Conservation (phyloP, 2,797 vertebrate genomes). For the Odontamblyopus lacepedii region DNA sequence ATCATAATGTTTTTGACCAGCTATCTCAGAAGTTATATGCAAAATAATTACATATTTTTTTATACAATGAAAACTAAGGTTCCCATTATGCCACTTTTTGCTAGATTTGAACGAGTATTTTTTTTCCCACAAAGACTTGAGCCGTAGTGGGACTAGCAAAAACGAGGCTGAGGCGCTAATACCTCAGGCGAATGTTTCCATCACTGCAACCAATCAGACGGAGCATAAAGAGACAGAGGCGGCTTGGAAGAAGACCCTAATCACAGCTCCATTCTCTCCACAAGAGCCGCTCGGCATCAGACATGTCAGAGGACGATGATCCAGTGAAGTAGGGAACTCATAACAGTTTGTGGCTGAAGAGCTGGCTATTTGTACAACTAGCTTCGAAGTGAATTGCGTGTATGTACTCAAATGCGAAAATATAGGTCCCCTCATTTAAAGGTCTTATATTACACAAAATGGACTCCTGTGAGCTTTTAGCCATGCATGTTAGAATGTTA, state of each 20-base stretch:
- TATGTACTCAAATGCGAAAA: background rate
- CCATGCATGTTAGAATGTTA: too few species aligned
- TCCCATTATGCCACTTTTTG: too few species aligned
- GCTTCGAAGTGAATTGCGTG: background rate
- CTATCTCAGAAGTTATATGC: too few species aligned
- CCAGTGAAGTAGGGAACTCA: conserved; percentile 7
- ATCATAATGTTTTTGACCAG: too few species aligned
- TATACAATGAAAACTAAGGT: too few species aligned
- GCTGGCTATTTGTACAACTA: background rate
- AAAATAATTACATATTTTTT: too few species aligned
- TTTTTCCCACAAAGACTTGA: conserved; percentile 15
- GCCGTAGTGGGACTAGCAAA: conserved; percentile 9
- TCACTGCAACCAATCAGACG: conserved; percentile 42
- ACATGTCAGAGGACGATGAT: conserved; percentile 49
- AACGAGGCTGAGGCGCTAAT: conserved; percentile 27
- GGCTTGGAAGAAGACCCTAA: conserved; percentile 46
- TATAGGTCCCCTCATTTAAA: background rate
- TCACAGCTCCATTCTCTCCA: conserved; percentile 52
- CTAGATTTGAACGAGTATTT: too few species aligned
- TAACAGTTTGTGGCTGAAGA: conserved; percentile 33
- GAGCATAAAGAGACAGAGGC: conserved; percentile 28
- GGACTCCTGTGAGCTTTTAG: too few species aligned
- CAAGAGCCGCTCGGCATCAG: conserved; percentile 44
- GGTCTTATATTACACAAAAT: too few species aligned
- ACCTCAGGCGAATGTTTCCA: conserved; percentile 45